Percentiles rank a stretch among this genome's conserved stretches.
phyloP scores from a whole-genome alignment of 2,113 vertebrate genomes.

The Lonchura striata region DNA sequence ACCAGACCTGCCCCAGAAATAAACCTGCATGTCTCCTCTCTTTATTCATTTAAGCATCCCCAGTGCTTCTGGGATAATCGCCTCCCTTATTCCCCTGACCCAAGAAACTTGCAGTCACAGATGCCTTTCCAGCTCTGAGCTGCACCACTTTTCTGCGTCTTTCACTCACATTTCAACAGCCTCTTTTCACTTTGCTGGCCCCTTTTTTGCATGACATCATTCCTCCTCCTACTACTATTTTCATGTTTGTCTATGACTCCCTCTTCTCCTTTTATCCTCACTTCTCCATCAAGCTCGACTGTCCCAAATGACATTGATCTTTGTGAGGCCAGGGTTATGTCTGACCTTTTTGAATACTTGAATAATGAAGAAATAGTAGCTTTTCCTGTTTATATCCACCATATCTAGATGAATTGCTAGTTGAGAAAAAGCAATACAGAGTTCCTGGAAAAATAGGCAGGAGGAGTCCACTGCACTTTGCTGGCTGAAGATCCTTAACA shows the following conservation, averaged over 20 bases:
- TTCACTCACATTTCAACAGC: background rate
- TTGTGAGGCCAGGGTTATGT: background rate
- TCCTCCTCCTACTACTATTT: background rate
- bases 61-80: background rate
- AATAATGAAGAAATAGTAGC: background rate
- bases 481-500: background rate
- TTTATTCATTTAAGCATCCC: background rate
- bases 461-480: background rate
- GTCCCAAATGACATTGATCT: background rate
- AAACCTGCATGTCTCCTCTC: background rate
- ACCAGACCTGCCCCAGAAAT: background rate
- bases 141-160: background rate
- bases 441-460: background rate
- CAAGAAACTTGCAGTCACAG: background rate
- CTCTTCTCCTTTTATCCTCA: background rate
- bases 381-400: background rate
- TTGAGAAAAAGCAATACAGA: background rate
- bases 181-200: background rate
- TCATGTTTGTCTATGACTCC: background rate
- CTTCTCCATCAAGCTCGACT: background rate
- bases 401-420: background rate
- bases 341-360: background rate
- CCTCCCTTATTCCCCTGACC: background rate
- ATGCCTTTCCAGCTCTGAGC: background rate
- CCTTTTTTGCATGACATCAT: background rate